phyloP scores from a whole-genome alignment of 2,888 invertebrate species.

The Phalera bucephala region DNA sequence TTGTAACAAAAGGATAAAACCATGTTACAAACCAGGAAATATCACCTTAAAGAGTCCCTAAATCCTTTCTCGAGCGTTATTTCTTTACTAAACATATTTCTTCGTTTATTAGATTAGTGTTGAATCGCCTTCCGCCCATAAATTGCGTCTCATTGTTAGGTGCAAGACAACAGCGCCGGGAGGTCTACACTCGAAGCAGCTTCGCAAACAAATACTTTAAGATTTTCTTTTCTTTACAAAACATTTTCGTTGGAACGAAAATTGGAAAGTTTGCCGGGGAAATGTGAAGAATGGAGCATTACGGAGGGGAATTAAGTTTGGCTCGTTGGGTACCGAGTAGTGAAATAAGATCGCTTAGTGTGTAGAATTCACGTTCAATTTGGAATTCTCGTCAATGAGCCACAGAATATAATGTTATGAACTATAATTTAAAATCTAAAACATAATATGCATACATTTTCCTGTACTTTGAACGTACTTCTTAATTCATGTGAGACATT shows the following conservation, averaged over 20 bases:
- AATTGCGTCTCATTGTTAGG: slow-evolving; percentile 23
- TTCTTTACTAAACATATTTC: slow-evolving; percentile 17
- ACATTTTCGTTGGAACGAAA: slow-evolving; percentile 2
- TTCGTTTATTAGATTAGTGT: slow-evolving; percentile 22
- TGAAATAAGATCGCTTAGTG: too few species aligned
- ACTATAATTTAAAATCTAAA: too few species aligned
- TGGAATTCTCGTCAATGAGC: too few species aligned
- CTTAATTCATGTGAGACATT: too few species aligned
- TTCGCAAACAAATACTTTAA: slow-evolving; percentile 8
- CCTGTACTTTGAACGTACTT: too few species aligned
- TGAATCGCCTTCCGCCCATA: slow-evolving; percentile 18
- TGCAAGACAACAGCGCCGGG: slow-evolving; percentile 17
- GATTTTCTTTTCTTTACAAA: slow-evolving; percentile 8
- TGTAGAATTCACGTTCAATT: too few species aligned
- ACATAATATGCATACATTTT: too few species aligned
- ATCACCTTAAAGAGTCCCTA: slow-evolving; percentile 3
- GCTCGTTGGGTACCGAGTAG: background rate
- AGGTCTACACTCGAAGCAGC: slow-evolving; percentile 13
- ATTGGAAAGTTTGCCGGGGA: slow-evolving; percentile 5
- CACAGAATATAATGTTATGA: too few species aligned
- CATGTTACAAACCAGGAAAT: too few species aligned
- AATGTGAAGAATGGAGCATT: slow-evolving; percentile 1
- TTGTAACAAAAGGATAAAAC: too few species aligned
- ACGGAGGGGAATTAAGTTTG: background rate
- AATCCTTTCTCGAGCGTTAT: slow-evolving; percentile 10